Base-by-base conservation (phyloP, 2,888 invertebrate species). In the Aphidius colemani region DNA sequence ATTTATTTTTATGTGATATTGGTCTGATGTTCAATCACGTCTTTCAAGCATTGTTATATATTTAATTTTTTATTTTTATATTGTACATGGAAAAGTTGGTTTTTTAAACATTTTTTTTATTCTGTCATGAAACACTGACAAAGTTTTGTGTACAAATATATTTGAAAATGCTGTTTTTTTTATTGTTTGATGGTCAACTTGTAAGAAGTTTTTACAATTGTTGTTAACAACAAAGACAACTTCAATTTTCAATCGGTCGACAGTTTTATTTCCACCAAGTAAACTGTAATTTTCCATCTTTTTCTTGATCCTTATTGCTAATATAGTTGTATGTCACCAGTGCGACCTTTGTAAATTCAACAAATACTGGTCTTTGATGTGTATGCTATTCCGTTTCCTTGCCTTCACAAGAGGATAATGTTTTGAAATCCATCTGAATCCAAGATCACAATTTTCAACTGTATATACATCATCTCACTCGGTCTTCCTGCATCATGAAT, bases 341-440 rank as follows among this genome's bases (percentile, higher is more conserved):
- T 18, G 10, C 50, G 51, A 59, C 59, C 43, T 43, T 40, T 11
- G 10, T 61, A 10, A 59, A 59, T 65, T 51, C 50, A 43, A 45
- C 44, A 39, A n/a, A 6, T 11, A 39, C 69, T 67, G 67, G 67
- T 69, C 73, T 75, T 75, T 75, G 74, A 75, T 75, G 73, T 30
- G 3, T 72, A 60, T 18, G 1, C 13, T 18, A 75, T 75, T 72
- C 72, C 70, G 65, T 68, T 69, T 70, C 66, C 61, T 63, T 60
- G 64, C 63, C 40, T 62, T 53, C 62, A 18, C 65, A 58, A 66
- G 65, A 66, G 64, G 65, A 64, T 62, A 66, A 68, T 66, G 64
- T 66, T 67, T 57, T 64, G 61, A 58, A 53, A 61, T 61, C 46
- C 41, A 39, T 44, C 49, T 56, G 30, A 30, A 30, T 30, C 30